Percentiles rank a stretch among this genome's conserved stretches.
phyloP scores from a whole-genome alignment of 2,797 vertebrate species.

The Falco peregrinus region DNA sequence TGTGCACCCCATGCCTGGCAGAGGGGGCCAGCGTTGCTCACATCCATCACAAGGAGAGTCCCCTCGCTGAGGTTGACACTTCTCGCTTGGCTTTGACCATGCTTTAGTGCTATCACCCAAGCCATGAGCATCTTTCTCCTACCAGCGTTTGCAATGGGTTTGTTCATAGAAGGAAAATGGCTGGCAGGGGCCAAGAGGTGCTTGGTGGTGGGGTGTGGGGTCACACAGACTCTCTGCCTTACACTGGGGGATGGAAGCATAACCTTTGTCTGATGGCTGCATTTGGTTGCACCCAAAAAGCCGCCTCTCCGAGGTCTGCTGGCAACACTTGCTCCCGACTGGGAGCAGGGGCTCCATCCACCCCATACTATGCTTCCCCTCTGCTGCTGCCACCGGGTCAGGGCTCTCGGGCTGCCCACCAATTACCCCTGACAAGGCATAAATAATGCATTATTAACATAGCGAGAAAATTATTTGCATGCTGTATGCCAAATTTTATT shows the following conservation, averaged over 20 bases:
- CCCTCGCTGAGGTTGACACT: not conserved
- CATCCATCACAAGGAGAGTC: not conserved
- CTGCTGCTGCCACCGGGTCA: rapidly evolving
- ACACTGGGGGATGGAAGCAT: rapidly evolving
- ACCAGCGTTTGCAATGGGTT: rapidly evolving
- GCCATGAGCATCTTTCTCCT: not conserved
- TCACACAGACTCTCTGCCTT: rapidly evolving
- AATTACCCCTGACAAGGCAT: not conserved
- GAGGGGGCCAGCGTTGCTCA: not conserved
- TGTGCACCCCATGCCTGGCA: rapidly evolving
- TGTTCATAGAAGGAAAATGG: not conserved
- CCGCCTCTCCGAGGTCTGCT: rapidly evolving
- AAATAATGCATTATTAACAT: not conserved
- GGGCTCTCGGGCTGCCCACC: rapidly evolving
- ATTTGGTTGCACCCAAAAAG: not conserved
- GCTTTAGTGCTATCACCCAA: not conserved
- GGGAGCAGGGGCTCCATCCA: not conserved
- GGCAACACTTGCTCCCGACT: not conserved
- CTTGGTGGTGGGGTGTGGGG: not conserved
- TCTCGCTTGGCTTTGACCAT: not conserved
- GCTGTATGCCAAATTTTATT: not conserved
- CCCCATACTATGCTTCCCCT: not conserved
- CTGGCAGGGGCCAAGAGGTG: not conserved
- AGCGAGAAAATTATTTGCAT: not conserved
- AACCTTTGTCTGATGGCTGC: not conserved